phyloP scores from a whole-genome alignment of 2,113 vertebrate genomes.

The Addax nasomaculatus region DNA sequence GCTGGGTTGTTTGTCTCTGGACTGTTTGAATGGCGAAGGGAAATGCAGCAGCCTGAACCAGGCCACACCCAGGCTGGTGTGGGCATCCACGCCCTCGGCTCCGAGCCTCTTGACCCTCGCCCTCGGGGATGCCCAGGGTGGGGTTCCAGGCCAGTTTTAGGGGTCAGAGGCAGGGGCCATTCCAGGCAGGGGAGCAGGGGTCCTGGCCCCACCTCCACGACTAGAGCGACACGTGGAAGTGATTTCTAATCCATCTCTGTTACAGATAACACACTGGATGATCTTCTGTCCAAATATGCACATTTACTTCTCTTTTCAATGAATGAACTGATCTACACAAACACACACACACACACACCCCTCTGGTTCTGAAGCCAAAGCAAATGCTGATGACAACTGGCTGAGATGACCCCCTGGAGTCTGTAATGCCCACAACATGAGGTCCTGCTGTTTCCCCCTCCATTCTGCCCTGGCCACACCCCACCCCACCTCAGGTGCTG shows the following conservation, averaged over 20 bases:
- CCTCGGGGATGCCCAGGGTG: accelerated
- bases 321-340: not conserved
- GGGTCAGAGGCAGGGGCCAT: not conserved
- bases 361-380: not conserved
- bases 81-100: not conserved
- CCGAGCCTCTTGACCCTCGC: not conserved
- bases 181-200: not conserved
- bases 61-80: not conserved
- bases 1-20: not conserved
- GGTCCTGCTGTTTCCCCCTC: accelerated
- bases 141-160: not conserved
- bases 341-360: too few relatives aligned
- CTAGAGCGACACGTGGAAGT: accelerated
- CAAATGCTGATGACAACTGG: not conserved
- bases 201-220: not conserved
- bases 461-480: not conserved
- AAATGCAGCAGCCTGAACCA: not conserved
- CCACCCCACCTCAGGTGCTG: not conserved
- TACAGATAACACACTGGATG: accelerated
- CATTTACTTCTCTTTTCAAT: not conserved
- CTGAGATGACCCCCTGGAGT: too few relatives aligned
- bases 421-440: not conserved
- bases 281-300: not conserved
- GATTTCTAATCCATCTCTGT: not conserved
- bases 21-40: not conserved